These are phyloP conservation scores for Hippocampus barbouri DNA, from an alignment of 2,113 vertebrate species.

Conservation along the genomic window DNA sequence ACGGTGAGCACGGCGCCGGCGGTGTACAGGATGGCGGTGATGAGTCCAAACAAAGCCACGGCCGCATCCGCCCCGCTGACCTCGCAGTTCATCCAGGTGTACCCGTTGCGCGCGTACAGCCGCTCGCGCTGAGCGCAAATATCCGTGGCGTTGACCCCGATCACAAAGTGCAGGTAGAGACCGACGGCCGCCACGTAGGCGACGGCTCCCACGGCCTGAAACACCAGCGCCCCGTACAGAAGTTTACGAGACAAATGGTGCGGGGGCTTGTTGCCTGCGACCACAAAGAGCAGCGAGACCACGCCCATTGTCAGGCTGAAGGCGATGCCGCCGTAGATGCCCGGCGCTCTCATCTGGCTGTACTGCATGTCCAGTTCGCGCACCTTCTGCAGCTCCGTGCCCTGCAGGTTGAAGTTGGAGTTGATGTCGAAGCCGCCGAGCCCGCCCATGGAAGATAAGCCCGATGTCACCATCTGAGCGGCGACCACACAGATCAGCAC, in stretches of 20 bases:
- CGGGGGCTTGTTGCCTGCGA: slow-evolving; percentile 75
- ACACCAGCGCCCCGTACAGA: slow-evolving; percentile 71
- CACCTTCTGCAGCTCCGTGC: slow-evolving; percentile 76
- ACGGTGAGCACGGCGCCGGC: slow-evolving; percentile 66
- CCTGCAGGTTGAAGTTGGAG: slow-evolving; percentile 78
- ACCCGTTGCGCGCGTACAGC: slow-evolving; percentile 76
- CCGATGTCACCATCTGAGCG: slow-evolving; percentile 73
- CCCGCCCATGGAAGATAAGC: slow-evolving; percentile 69
- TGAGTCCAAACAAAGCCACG: slow-evolving; percentile 72
- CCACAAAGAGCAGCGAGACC: slow-evolving; percentile 78
- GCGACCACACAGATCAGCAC: slow-evolving; percentile 79
- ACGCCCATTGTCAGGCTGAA: slow-evolving; percentile 71
- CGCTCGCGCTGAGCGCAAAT: slow-evolving; percentile 73
- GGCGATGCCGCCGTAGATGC: slow-evolving; percentile 76
- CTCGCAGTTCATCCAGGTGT: slow-evolving; percentile 82
- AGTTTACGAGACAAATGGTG: slow-evolving; percentile 65
- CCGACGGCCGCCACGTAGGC: slow-evolving; percentile 74
- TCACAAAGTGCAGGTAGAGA: slow-evolving; percentile 83
- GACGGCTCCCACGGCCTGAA: slow-evolving; percentile 67
- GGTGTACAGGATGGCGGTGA: slow-evolving; percentile 71
- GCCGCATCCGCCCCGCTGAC: slow-evolving; percentile 78
- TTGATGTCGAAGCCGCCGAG: slow-evolving; percentile 73
- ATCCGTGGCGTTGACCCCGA: slow-evolving; percentile 76
- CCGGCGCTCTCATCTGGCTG: slow-evolving; percentile 84
- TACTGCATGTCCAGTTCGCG: slow-evolving; percentile 82